A percentile compares a stretch with the other conserved stretches of the same genome.
Evolutionary conservation across 2,797 vertebrate genomes (phyloP).

Genomic region (Poecilia gillii): DNA sequence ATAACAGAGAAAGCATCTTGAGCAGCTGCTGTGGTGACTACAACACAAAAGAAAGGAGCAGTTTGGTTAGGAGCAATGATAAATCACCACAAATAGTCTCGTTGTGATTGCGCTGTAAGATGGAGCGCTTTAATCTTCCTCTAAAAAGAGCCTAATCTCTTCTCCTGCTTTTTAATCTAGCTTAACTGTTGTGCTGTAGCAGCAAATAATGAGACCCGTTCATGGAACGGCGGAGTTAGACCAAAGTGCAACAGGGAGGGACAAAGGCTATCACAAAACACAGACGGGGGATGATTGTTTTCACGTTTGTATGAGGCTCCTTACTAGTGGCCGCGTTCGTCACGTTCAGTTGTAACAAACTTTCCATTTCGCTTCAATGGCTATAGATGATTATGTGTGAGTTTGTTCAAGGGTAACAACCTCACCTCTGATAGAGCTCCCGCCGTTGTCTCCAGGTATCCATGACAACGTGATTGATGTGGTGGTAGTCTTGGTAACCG

Average conservation of each 20-base stretch:
- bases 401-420: slow-evolving; percentile 3
- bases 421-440: slow-evolving; percentile 97
- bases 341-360: slow-evolving; percentile 8
- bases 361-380: background rate
- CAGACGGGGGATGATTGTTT: slow-evolving; percentile 22
- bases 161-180: slow-evolving; percentile 68
- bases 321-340: slow-evolving; percentile 2
- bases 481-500: slow-evolving; percentile 97
- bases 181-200: slow-evolving; percentile 29
- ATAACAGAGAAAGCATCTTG: slow-evolving; percentile 38
- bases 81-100: slow-evolving; percentile 56
- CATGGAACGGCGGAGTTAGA: slow-evolving; percentile 20
- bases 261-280: slow-evolving; percentile 26
- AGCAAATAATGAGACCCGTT: slow-evolving; percentile 49
- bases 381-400: background rate
- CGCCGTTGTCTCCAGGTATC: slow-evolving; percentile 98
- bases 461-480: slow-evolving; percentile 98
- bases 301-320: slow-evolving; percentile 3
- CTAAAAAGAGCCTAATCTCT: slow-evolving; percentile 69
- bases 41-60: slow-evolving; percentile 33
- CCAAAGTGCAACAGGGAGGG: slow-evolving; percentile 16
- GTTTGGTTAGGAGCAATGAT: slow-evolving; percentile 61
- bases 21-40: slow-evolving; percentile 33
- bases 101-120: slow-evolving; percentile 60
- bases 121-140: slow-evolving; percentile 72